Percentiles rank a stretch among this genome's conserved stretches.
phyloP scores from a whole-genome alignment of 2,888 invertebrate genomes.

The Resseliella maxima region DNA sequence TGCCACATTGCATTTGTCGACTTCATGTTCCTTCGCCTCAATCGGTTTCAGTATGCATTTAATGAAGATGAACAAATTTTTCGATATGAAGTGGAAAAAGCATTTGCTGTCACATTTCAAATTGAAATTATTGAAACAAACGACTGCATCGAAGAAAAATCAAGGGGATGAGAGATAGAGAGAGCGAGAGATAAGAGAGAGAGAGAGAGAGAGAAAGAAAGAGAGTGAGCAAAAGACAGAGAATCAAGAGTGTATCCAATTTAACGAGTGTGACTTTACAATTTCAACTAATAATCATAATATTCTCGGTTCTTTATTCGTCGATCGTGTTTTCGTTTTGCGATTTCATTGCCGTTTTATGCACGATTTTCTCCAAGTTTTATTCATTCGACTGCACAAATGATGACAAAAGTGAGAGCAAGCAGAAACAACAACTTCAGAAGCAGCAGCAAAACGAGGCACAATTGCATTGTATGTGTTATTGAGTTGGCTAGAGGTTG shows the following conservation, averaged over 20 bases:
- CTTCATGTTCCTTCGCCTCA: background rate
- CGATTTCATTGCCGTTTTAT: conserved; percentile 52
- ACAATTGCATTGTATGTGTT: conserved; percentile 38
- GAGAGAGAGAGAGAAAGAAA: background rate
- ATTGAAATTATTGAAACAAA: conserved; percentile 42
- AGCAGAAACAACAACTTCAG: background rate
- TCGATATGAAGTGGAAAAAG: conserved; percentile 15
- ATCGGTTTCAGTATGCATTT: background rate
- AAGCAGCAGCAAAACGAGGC: background rate
- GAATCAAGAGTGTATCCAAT: conserved; percentile 47
- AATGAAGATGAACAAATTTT: conserved; percentile 49
- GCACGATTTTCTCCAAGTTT: conserved; percentile 41
- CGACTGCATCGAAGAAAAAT: background rate
- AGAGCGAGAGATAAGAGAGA: no score
- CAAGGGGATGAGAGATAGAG: background rate
- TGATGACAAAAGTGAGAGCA: background rate
- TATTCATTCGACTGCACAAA: conserved; percentile 38
- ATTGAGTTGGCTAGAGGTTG: background rate
- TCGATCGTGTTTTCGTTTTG: conserved; percentile 53
- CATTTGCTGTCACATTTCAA: background rate
- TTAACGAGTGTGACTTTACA: conserved; percentile 55
- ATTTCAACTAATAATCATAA: conserved; percentile 55
- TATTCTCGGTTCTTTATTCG: conserved; percentile 31
- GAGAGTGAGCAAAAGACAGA: background rate
- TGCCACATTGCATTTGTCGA: background rate